Evolutionary conservation across 2,888 invertebrate genomes (phyloP).

Genomic region (Lasioglossum lativentre): DNA sequence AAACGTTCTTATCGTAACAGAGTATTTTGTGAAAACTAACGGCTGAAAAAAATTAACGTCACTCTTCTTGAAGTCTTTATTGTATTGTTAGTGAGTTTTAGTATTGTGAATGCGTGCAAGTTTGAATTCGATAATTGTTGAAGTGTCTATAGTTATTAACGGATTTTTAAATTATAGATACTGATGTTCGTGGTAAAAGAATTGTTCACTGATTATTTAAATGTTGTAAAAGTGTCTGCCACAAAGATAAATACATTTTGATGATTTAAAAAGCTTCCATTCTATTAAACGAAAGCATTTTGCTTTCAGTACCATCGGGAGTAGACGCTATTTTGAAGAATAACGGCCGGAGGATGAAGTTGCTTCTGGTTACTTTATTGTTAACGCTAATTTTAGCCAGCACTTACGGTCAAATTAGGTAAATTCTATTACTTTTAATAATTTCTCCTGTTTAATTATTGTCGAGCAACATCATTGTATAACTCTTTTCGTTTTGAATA

Average conservation of each 20-base stretch:
- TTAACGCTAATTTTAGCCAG: slow-evolving; percentile 13
- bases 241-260: not conserved
- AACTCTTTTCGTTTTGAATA: not conserved
- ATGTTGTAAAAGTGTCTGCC: not conserved
- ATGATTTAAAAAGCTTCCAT: not conserved
- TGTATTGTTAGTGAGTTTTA: no score
- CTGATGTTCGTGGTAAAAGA: not conserved
- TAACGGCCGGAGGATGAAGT: slow-evolving; percentile 42
- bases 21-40: no score
- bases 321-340: not conserved
- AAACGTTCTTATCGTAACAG: no score
- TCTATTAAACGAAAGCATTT: not conserved
- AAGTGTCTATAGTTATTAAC: no score
- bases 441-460: not conserved
- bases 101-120: no score
- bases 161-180: not conserved
- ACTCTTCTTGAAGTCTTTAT: no score
- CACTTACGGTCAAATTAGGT: slow-evolving; percentile 51
- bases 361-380: slow-evolving; percentile 21
- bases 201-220: not conserved
- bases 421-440: not conserved
- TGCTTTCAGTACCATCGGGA: slow-evolving; percentile 5
- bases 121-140: no score
- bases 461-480: not conserved
- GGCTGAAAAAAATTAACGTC: no score